Evolutionary conservation across 1,140 invertebrate genomes (phyloP).

Genomic region (Lasaia peninsularis): DNA sequence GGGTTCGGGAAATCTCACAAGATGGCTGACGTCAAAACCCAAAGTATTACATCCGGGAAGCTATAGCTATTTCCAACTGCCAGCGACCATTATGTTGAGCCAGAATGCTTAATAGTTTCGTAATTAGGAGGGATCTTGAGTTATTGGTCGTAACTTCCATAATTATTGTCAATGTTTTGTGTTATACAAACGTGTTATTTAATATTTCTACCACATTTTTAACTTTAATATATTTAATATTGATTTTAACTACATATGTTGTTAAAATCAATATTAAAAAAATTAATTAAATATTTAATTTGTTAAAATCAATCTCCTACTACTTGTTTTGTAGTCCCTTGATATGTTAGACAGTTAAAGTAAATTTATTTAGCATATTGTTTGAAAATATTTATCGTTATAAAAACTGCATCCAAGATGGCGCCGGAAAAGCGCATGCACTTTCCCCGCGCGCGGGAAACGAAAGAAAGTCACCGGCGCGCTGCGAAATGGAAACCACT

Average conservation of each 20-base stretch:
- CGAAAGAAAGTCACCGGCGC: constrained; percentile 60
- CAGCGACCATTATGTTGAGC: constrained; percentile 22
- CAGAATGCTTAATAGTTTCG: constrained; percentile 12
- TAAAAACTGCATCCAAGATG: constrained; percentile 49
- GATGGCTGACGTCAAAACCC: constrained; percentile 59
- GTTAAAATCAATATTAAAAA: too few species aligned
- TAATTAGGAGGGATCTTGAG: constrained; percentile 18
- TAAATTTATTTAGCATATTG: too few species aligned
- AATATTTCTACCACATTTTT: neutral
- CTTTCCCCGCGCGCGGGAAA: constrained; percentile 71
- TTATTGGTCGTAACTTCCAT: constrained; percentile 19
- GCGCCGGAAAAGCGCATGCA: constrained; percentile 71
- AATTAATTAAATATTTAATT: too few species aligned
- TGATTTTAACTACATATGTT: too few species aligned
- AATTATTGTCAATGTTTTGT: constrained; percentile 20
- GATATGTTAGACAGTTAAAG: too few species aligned
- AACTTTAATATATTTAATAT: too few species aligned
- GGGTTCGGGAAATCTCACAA: constrained; percentile 54
- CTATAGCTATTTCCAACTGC: constrained; percentile 55
- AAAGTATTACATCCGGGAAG: constrained; percentile 61
- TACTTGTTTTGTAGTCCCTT: too few species aligned
- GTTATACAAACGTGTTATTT: neutral
- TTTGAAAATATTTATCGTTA: neutral
- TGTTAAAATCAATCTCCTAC: too few species aligned
- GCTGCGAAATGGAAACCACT: constrained; percentile 68